phyloP scores from a whole-genome alignment of 2,888 invertebrate genomes.

The Synanthedon myopaeformis region DNA sequence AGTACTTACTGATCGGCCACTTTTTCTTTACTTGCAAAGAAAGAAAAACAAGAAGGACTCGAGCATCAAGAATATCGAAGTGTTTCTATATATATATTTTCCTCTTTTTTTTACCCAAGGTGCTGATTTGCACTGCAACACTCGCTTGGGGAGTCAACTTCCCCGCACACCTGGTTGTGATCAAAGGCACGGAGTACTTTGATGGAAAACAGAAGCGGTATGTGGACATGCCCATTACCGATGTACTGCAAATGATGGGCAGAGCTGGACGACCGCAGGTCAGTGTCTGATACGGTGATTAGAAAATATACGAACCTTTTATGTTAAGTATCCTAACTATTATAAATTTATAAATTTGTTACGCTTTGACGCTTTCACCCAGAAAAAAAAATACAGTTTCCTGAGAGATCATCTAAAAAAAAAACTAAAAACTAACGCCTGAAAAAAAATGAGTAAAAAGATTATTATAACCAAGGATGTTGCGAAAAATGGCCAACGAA shows the following conservation, averaged over 20 bases:
- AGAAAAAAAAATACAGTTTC: too few relatives aligned
- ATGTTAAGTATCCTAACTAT: too few relatives aligned
- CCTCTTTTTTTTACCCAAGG: conserved; percentile 44
- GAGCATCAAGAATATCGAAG: too few relatives aligned
- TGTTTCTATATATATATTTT: too few relatives aligned
- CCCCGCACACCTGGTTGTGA: conserved; percentile 97
- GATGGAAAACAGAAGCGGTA: conserved; percentile 97
- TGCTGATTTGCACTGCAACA: conserved; percentile 96
- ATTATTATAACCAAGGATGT: too few relatives aligned
- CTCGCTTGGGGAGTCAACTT: conserved; percentile 99
- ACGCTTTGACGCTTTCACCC: too few relatives aligned
- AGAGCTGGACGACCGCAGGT: conserved; percentile 92
- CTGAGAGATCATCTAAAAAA: too few relatives aligned
- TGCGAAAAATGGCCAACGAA: too few relatives aligned
- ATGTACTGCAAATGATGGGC: conserved; percentile 99
- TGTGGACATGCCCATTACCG: conserved; percentile 99
- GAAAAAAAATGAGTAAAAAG: too few relatives aligned
- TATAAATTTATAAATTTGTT: too few relatives aligned
- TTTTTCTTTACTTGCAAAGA: neutral
- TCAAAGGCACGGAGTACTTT: conserved; percentile 99
- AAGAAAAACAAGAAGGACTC: neutral
- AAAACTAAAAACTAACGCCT: too few relatives aligned
- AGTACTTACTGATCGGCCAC: neutral
- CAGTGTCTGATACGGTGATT: neutral
- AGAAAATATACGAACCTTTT: too few relatives aligned